phyloP scores from a whole-genome alignment of 1,140 invertebrate genomes.

The Anoplophora glabripennis region DNA sequence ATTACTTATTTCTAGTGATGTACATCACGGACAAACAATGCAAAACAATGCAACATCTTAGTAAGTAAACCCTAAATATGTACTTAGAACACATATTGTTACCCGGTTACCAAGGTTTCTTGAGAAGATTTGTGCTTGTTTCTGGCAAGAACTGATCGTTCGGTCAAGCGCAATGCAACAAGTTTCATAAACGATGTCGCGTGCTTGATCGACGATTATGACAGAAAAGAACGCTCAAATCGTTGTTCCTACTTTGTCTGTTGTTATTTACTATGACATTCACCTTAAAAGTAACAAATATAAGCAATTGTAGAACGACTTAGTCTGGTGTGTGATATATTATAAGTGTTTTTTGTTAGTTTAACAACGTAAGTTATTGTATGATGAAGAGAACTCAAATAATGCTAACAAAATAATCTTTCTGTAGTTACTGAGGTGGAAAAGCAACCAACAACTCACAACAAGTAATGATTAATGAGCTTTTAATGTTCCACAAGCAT shows the following conservation, averaged over 20 bases:
- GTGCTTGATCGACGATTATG: neutral
- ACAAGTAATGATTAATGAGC: too few species aligned
- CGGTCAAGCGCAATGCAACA: neutral
- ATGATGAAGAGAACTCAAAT: too few species aligned
- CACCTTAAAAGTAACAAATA: constrained; percentile 26
- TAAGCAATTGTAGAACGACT: constrained; percentile 43
- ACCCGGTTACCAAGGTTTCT: constrained; percentile 37
- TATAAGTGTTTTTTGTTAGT: constrained; percentile 27
- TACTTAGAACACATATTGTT: constrained; percentile 11
- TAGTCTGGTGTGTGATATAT: constrained; percentile 42
- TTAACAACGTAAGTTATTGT: too few species aligned
- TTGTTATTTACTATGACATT: constrained; percentile 23
- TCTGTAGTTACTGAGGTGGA: too few species aligned
- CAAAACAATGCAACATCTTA: constrained; percentile 35
- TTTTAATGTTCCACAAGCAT: too few species aligned
- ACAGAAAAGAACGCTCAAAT: constrained; percentile 16
- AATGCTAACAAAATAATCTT: too few species aligned
- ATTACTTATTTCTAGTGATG: constrained; percentile 6
- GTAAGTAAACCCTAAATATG: constrained; percentile 11
- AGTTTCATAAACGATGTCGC: neutral
- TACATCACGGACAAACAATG: constrained; percentile 21
- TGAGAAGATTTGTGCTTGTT: constrained; percentile 18
- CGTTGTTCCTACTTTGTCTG: constrained; percentile 34
- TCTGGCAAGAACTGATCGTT: neutral
- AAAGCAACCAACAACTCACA: too few species aligned